Evolutionary conservation across 1,140 invertebrate genomes (phyloP).

Genomic region (Acromyrmex charruanus): DNA sequence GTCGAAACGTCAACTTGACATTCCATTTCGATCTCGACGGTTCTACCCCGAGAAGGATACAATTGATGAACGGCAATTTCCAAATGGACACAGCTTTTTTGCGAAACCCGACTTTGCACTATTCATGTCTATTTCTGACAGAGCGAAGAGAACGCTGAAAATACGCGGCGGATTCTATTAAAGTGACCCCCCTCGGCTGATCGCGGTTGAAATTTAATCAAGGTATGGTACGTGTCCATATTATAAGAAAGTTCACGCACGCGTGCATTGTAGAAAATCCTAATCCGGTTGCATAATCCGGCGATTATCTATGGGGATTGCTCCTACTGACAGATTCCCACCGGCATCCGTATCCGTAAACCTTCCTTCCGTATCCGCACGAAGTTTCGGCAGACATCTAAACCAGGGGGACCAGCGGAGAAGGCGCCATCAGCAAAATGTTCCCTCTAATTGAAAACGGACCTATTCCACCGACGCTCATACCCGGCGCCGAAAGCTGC

Average conservation of each 20-base stretch:
- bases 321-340: conserved; percentile 60
- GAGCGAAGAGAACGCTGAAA: conserved; percentile 2
- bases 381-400: conserved; percentile 61
- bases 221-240: conserved; percentile 10
- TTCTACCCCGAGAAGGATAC: conserved; percentile 22
- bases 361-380: conserved; percentile 52
- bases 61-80: conserved; percentile 62
- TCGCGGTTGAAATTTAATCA: conserved; percentile 46
- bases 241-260: conserved; percentile 48
- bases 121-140: conserved; percentile 16
- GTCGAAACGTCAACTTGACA: conserved; percentile 55
- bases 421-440: conserved; percentile 67
- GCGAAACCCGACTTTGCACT: conserved; percentile 17
- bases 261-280: conserved; percentile 51
- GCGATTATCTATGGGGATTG: conserved; percentile 63
- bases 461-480: conserved; percentile 58
- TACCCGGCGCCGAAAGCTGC: conserved; percentile 63
- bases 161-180: conserved; percentile 27
- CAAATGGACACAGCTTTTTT: conserved; percentile 53
- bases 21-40: conserved; percentile 53
- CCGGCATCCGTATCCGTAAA: conserved; percentile 57
- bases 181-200: conserved; percentile 17
- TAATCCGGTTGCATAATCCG: conserved; percentile 55
- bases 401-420: background rate
- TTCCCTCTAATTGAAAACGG: conserved; percentile 75